Conservation (phyloP, 2,113 vertebrate species). For the Leptobrachium ailaonicum region DNA sequence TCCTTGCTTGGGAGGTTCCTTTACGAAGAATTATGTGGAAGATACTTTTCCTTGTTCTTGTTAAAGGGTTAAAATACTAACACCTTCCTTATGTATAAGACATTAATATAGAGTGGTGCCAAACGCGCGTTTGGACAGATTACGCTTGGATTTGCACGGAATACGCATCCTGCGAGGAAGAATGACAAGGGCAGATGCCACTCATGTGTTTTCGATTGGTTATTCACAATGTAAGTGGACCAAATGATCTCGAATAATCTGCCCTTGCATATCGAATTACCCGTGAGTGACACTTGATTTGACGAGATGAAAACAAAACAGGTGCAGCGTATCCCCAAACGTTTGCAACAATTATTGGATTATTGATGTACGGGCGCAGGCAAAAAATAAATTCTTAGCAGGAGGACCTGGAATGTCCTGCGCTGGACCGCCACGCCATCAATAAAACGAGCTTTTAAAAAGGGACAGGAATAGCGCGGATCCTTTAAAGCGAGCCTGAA, state of each 20-base stretch:
- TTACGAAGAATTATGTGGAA: too few relatives aligned
- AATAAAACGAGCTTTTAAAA: slow-evolving; percentile 28
- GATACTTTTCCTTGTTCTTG: neutral
- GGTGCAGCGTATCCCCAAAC: slow-evolving; percentile 18
- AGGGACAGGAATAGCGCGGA: neutral
- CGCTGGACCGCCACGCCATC: neutral
- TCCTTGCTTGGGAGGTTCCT: too few relatives aligned
- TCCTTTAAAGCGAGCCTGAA: neutral
- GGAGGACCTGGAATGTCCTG: slow-evolving; percentile 5
- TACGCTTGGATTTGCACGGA: slow-evolving; percentile 20
- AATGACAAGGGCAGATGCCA: slow-evolving; percentile 29
- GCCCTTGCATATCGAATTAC: slow-evolving; percentile 18
- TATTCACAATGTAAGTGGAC: slow-evolving; percentile 12
- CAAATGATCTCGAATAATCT: slow-evolving; percentile 19
- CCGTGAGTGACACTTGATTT: slow-evolving; percentile 28
- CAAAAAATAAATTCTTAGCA: slow-evolving; percentile 3
- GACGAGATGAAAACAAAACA: slow-evolving; percentile 32
- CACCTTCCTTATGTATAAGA: neutral
- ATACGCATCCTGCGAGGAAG: slow-evolving; percentile 8
- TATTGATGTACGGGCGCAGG: slow-evolving; percentile 31
- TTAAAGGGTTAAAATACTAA: neutral
- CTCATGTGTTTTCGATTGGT: slow-evolving; percentile 25
- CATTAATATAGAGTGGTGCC: slow-evolving; percentile 18
- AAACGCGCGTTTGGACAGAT: neutral
- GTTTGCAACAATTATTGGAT: slow-evolving; percentile 38